Conservation (phyloP, 2,797 vertebrate species). For the Diplodus puntazzo region DNA sequence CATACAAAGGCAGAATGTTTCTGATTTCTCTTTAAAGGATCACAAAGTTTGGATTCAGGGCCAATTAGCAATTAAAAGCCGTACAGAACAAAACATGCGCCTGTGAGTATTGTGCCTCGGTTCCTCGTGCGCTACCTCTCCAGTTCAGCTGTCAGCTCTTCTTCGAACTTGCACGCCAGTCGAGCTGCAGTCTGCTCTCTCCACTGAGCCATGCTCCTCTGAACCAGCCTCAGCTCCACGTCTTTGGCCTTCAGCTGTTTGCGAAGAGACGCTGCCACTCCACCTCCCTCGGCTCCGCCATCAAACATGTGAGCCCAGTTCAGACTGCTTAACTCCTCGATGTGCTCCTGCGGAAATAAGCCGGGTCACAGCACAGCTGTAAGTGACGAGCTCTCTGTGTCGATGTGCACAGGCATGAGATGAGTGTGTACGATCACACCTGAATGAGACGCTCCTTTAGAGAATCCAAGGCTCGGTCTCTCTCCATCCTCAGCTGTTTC, state of each 20-base stretch:
- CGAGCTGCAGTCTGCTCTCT: conserved; percentile 79
- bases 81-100: neutral
- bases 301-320: conserved; percentile 65
- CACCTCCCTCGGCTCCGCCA: conserved; percentile 49
- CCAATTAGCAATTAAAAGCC: neutral
- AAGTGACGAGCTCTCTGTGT: neutral
- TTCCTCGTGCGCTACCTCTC: conserved; percentile 76
- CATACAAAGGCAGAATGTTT: neutral
- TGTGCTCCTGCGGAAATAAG: conserved; percentile 81
- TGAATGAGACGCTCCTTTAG: conserved; percentile 78
- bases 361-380: neutral
- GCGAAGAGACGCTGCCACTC: conserved; percentile 64
- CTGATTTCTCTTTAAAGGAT: neutral
- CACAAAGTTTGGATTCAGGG: neutral
- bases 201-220: conserved; percentile 82
- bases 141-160: conserved; percentile 80
- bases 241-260: conserved; percentile 84
- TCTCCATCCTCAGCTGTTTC: conserved; percentile 76
- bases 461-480: conserved; percentile 71
- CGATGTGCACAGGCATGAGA: neutral
- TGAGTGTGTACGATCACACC: conserved; percentile 55
- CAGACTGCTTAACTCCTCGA: conserved; percentile 83
- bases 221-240: conserved; percentile 79
- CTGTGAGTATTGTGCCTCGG: neutral
- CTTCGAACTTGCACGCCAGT: conserved; percentile 81